Base-by-base conservation (phyloP, 2,797 vertebrate genomes). In the Denticeps clupeoides region DNA sequence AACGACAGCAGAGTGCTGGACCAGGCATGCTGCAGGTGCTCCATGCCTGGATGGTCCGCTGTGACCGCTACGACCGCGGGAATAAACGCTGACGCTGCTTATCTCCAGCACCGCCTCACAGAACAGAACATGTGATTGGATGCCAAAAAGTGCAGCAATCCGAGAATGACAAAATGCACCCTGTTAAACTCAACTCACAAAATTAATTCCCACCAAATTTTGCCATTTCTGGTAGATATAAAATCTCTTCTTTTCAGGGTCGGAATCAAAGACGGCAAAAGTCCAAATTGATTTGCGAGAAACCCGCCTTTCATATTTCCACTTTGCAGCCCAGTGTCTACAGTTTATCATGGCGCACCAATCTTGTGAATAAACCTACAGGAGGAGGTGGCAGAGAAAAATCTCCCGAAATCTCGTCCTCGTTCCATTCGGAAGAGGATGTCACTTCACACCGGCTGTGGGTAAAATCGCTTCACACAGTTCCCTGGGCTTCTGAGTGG, bases 371-470 rank as follows among this genome's bases (percentile, higher is more conserved):
- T n/a, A n/a, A n/a, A n/a, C n/a, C n/a, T n/a, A n/a, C n/a, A n/a
- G n/a, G n/a, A n/a, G n/a, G n/a, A n/a, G 27, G 28, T 21, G 5
- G 8, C 8, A 43, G 8, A 3, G 2, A 18, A 12, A 10, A 37
- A 29, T 23, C 13, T 26, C 21, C 16, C 29, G 21, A 19, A 16
- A 31, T 45, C 32, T 12, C 13, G 11, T 26, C 7, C 24, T 27
- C 42, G 42, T 26, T 26, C 15, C 11, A 27, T 44, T 15, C 25
- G 35, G 27, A 31, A 25, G 32, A 19, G 35, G n/a, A 13, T 47
- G 40, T 48, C 53, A 22, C 23, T 48, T 41, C 27, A 25, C 42
- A 47, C 45, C 43, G 51, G 47, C 33, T 7, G 24, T 22, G 38
- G 32, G 24, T 41, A 15, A 43, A 35, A 22, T 56, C 41, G 16